Base-by-base conservation (phyloP, 2,113 vertebrate genomes). In the Narcine bancroftii region DNA sequence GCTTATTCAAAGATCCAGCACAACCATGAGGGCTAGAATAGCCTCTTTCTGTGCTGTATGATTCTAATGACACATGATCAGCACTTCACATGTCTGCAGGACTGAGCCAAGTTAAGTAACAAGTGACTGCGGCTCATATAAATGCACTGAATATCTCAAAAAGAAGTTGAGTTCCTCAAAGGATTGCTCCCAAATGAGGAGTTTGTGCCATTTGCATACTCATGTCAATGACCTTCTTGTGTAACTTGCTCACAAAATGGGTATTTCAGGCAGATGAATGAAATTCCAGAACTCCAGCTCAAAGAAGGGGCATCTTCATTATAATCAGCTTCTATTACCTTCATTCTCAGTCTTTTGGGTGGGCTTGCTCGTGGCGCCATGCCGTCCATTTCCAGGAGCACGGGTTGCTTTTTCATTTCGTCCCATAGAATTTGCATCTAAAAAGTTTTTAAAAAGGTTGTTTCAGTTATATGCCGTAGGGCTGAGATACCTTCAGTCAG, bases 401-500 rank as follows among this genome's bases (percentile, higher is more conserved):
- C 89, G 69, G 89, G 89, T 69, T 71, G 89, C 2, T 33, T 66
- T 69, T 69, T 91, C 89, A 45, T 91, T 91, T 91, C 63, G 19
- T 91, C 65, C 89, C 89, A 69, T 42, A 69, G 63, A 91, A 91
- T 47, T 91, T 91, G 63, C 63, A 91, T 91, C 89, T 91, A 91
- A 91, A 91, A 91, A 91, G 89, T 91, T 91, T 91, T 91, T 91
- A 91, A 91, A 91, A 91, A 91, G 89, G 63, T 66, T 91, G 89
- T 91, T 91, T 91, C 63, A 91, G 39, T 91, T 91, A 91, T 39
- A 69, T 69, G 66, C 89, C 42, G 89, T 69, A 42, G 66, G 63
- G 63, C 39, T 91, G 65, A 89, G 87, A 69, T 91, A 91, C 65
- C 89, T 91, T 91, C 89, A 91, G 63, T 69, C 89, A 91, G 89